Conservation (phyloP, 1,140 invertebrate species). For the Cyrtorhinus lividipennis region DNA sequence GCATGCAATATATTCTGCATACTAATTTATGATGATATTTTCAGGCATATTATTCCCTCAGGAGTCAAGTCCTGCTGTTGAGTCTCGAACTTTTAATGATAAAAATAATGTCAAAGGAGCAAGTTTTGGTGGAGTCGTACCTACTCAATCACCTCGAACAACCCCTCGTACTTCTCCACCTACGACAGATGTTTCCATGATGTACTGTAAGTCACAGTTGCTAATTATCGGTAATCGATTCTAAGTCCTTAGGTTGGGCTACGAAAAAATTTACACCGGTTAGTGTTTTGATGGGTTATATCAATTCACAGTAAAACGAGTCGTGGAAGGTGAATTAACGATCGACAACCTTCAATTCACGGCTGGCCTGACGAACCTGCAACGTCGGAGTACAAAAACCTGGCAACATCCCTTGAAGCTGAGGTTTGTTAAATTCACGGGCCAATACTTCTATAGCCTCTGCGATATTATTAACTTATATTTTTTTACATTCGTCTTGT, state of each 20-base stretch:
- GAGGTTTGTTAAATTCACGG: conserved; percentile 34
- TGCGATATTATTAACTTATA: neutral
- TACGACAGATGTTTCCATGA: conserved; percentile 34
- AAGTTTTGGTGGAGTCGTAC: conserved; percentile 27
- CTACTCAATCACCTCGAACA: conserved; percentile 33
- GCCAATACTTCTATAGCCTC: no score
- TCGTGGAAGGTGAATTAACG: conserved; percentile 46
- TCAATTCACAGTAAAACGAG: conserved; percentile 39
- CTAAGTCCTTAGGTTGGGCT: no score
- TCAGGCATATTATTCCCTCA: conserved; percentile 39
- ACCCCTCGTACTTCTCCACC: conserved; percentile 35
- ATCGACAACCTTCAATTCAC: conserved; percentile 49
- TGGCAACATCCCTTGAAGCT: conserved; percentile 39
- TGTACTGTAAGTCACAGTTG: conserved; percentile 22
- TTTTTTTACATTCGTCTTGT: neutral
- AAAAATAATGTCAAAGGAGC: conserved; percentile 13
- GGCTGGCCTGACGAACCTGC: conserved; percentile 40
- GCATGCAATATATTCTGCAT: no score
- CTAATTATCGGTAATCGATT: no score
- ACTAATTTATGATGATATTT: no score
- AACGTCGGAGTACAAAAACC: conserved; percentile 42
- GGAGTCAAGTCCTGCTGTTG: conserved; percentile 32
- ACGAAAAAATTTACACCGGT: no score
- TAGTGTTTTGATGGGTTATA: neutral
- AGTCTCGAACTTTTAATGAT: conserved; percentile 25